Percentiles rank a stretch among this genome's conserved stretches.
Evolutionary conservation across 1,140 invertebrate species (phyloP).

Genomic region (Atopsyche davidsoni): DNA sequence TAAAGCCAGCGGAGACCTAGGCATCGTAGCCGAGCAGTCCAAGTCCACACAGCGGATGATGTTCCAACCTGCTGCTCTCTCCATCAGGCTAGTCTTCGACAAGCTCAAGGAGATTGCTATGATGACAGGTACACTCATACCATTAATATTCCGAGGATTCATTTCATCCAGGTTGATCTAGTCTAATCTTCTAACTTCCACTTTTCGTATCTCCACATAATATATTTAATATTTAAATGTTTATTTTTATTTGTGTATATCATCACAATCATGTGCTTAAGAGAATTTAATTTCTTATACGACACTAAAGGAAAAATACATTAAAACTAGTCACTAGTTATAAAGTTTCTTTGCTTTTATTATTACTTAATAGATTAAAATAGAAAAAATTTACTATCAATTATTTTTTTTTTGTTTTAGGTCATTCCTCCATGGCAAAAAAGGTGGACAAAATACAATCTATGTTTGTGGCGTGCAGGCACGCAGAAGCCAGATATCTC

Average conservation of each 20-base stretch:
- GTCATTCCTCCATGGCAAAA: slow-evolving; percentile 61
- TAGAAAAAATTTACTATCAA: background rate
- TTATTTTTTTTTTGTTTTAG: slow-evolving; percentile 42
- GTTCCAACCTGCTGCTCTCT: slow-evolving; percentile 66
- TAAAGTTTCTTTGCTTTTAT: background rate
- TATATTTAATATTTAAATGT: no score
- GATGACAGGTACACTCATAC: slow-evolving; percentile 63
- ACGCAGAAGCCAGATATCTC: slow-evolving; percentile 86
- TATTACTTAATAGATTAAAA: background rate
- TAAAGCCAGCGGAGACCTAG: slow-evolving; percentile 79
- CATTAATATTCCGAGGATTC: no score
- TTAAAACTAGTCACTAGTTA: no score
- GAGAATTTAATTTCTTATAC: no score
- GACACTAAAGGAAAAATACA: no score
- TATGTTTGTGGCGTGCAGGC: slow-evolving; percentile 87
- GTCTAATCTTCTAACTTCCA: no score
- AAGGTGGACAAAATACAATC: slow-evolving; percentile 91
- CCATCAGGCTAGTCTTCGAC: slow-evolving; percentile 67
- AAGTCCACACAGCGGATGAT: slow-evolving; percentile 85
- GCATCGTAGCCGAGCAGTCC: slow-evolving; percentile 87
- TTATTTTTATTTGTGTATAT: no score
- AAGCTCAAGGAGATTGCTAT: slow-evolving; percentile 87
- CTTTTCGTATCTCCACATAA: no score
- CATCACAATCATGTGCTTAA: no score
- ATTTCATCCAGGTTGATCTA: no score